Conservation (phyloP, 2,888 invertebrate species). For the Thymelicus sylvestris region DNA sequence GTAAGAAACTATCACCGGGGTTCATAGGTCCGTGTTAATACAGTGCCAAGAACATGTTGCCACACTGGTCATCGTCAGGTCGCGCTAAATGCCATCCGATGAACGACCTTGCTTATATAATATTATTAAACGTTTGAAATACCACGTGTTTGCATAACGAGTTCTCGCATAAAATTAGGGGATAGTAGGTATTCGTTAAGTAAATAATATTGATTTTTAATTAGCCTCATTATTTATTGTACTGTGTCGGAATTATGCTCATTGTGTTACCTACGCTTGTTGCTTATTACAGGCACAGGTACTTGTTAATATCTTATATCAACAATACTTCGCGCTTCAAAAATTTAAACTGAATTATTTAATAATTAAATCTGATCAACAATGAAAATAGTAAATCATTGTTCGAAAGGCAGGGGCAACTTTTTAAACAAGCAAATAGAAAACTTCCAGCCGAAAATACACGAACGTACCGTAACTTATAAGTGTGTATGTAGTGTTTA, state of each 20-base stretch:
- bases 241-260: neutral
- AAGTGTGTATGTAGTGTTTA: too few species aligned
- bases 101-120: constrained; percentile 78
- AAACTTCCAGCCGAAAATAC: too few species aligned
- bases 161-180: constrained; percentile 46
- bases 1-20: constrained; percentile 25
- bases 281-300: neutral
- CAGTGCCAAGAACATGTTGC: constrained; percentile 65
- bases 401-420: too few species aligned
- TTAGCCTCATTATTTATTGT: constrained; percentile 11
- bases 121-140: constrained; percentile 65
- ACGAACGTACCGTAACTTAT: too few species aligned
- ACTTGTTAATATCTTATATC: too few species aligned
- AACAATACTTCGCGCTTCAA: too few species aligned
- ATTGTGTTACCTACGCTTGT: neutral
- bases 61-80: constrained; percentile 68
- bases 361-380: too few species aligned
- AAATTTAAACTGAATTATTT: too few species aligned
- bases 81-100: constrained; percentile 74
- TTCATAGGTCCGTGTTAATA: constrained; percentile 40
- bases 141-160: constrained; percentile 64
- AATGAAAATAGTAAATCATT: too few species aligned
- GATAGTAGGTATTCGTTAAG: constrained; percentile 32
- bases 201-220: constrained; percentile 26
- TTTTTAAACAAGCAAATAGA: too few species aligned